Conservation (phyloP, 2,113 vertebrate species). For the Ornithorhynchus anatinus region DNA sequence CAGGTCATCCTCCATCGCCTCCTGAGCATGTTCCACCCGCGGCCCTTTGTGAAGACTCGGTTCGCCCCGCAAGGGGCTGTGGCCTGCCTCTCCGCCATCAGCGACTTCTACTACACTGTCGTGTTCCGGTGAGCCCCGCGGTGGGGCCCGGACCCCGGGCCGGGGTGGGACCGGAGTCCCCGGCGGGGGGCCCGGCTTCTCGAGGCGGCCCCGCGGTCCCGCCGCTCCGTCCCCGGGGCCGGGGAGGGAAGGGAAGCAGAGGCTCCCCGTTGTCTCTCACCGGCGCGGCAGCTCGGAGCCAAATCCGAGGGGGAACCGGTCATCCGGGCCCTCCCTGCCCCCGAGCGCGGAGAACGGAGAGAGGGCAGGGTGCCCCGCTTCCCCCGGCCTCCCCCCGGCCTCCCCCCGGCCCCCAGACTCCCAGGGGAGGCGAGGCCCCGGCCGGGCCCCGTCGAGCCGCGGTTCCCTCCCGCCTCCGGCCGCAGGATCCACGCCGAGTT, state of each 20-base stretch:
- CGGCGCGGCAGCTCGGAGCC: too few species aligned
- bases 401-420: not conserved
- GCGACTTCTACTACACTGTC: slow-evolving; percentile 89
- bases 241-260: too few species aligned
- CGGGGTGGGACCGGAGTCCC: too few species aligned
- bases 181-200: not conserved
- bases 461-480: not conserved
- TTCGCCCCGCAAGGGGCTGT: slow-evolving; percentile 92
- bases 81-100: slow-evolving; percentile 88
- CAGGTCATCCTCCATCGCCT: slow-evolving; percentile 90
- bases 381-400: accelerated
- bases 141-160: too few species aligned
- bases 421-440: not conserved
- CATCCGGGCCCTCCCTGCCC: too few species aligned
- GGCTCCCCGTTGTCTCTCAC: too few species aligned
- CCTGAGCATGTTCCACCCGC: slow-evolving; percentile 92
- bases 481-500: slow-evolving; percentile 95
- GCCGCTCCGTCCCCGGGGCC: not conserved
- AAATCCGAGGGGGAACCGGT: too few species aligned
- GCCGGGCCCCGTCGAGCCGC: not conserved
- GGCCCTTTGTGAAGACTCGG: slow-evolving; percentile 91
- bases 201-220: too few species aligned
- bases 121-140: slow-evolving; percentile 88
- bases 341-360: accelerated
- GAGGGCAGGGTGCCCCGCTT: not conserved